phyloP scores from a whole-genome alignment of 1,140 invertebrate species.

The Chrysopa pallens region DNA sequence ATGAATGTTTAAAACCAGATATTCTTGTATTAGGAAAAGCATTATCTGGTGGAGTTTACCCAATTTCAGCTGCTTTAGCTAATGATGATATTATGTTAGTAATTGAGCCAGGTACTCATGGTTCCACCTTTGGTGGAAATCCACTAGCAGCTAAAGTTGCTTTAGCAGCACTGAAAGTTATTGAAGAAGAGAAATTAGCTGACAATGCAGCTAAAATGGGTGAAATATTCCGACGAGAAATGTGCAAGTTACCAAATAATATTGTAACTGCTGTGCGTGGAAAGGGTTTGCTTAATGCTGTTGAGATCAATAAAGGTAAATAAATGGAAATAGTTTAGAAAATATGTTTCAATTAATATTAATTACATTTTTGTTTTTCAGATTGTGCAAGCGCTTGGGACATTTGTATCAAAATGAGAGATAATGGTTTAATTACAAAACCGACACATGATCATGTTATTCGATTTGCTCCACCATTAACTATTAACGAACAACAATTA shows the following conservation, averaged over 20 bases:
- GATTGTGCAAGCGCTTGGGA: slow-evolving; percentile 73
- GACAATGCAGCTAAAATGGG: slow-evolving; percentile 79
- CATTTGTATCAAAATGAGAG: slow-evolving; percentile 71
- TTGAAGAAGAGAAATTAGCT: slow-evolving; percentile 78
- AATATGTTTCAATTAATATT: too few relatives aligned
- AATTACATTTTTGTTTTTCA: slow-evolving; percentile 9
- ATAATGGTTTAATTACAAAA: slow-evolving; percentile 86
- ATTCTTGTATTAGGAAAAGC: slow-evolving; percentile 93
- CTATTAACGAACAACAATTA: slow-evolving; percentile 72
- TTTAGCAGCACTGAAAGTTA: slow-evolving; percentile 51
- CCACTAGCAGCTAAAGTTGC: slow-evolving; percentile 81
- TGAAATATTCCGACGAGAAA: slow-evolving; percentile 50
- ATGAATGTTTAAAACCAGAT: slow-evolving; percentile 87
- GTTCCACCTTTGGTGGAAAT: slow-evolving; percentile 98
- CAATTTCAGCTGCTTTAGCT: slow-evolving; percentile 77
- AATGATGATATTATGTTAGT: slow-evolving; percentile 77
- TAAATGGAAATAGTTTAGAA: too few relatives aligned
- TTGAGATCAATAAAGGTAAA: slow-evolving; percentile 80
- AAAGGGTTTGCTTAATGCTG: slow-evolving; percentile 86
- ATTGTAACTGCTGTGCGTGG: slow-evolving; percentile 69
- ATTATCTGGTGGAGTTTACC: slow-evolving; percentile 85
- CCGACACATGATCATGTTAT: slow-evolving; percentile 86
- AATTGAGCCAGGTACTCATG: slow-evolving; percentile 89
- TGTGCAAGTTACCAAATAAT: slow-evolving; percentile 51
- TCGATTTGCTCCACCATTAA: slow-evolving; percentile 82